These are phyloP conservation scores for Nanorana parkeri DNA, from an alignment of 2,113 vertebrate genomes.

Conservation along the genomic window DNA sequence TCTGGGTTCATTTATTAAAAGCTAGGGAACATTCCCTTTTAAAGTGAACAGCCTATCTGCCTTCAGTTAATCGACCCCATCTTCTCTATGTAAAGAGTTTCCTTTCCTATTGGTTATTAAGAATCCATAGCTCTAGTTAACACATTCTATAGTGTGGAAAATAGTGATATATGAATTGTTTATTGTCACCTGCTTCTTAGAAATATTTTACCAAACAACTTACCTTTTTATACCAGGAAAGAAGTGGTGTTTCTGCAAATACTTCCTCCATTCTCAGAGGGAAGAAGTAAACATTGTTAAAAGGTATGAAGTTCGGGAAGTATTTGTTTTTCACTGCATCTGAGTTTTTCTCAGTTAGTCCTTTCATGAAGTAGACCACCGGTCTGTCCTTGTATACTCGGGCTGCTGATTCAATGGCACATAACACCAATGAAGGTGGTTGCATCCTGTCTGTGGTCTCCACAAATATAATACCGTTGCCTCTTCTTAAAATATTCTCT, in stretches of 20 bases:
- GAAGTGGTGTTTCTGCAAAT: conserved; percentile 75
- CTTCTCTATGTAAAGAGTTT: too few relatives aligned
- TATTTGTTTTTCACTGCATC: conserved; percentile 59
- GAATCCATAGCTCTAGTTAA: too few relatives aligned
- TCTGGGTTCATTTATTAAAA: too few relatives aligned
- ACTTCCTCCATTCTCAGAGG: conserved; percentile 73
- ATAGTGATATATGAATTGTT: too few relatives aligned
- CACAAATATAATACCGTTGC: conserved; percentile 74
- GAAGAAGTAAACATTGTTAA: conserved; percentile 76
- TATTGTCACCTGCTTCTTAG: too few relatives aligned
- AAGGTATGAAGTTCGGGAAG: conserved; percentile 69
- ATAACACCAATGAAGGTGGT: conserved; percentile 68
- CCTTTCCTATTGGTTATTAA: too few relatives aligned
- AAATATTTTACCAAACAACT: not conserved
- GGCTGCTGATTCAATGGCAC: conserved; percentile 76
- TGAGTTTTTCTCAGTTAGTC: conserved; percentile 55
- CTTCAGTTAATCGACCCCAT: too few relatives aligned
- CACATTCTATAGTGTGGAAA: too few relatives aligned
- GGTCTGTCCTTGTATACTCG: conserved; percentile 68
- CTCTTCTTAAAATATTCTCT: conserved; percentile 61
- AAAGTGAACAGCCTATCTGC: too few relatives aligned
- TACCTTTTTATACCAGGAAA: conserved; percentile 61
- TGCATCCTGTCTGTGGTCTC: conserved; percentile 72
- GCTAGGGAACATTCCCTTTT: too few relatives aligned
- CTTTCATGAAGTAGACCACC: conserved; percentile 74